Evolutionary conservation across 2,888 invertebrate genomes (phyloP), one percentile per base, ranked within the genome.

Genomic region (Schizaphis graminum): DNA sequence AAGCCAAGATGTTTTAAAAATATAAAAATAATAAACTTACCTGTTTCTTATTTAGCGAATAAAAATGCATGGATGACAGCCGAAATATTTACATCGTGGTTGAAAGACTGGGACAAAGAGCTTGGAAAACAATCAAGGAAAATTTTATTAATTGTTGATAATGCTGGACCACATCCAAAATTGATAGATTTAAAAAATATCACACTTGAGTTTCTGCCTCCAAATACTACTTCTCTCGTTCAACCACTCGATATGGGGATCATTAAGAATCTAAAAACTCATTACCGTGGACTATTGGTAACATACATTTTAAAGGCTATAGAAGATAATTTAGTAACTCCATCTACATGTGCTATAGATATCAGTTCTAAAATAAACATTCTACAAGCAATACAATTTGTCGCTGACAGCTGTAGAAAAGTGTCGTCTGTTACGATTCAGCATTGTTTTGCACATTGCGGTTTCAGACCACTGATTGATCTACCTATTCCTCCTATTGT

Each of bases 311-410:
- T 90, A 16, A 90, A 90, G n/a, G 89, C 89, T 90, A 67, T 90
- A 47, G 41, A 90, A 90, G 47, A 90, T 61, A 90, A 90, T 90
- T 90, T n/a, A 90, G 61, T 90, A 26, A 90, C 89, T 90, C 47
- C 61, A 67, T 67, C 44, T 90, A 90, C 89, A 67, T 67, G 89
- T 90, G 67, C 89, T 90, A 90, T 67, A 90, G 89, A 90, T 90
- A 90, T 67, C 41, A 84, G 84, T 84, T 84, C 61, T 90, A 90
- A 89, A 57, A 61, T 89, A 89, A 57, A 89, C 53, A 53, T 53
- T 53, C 53, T 89, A 89, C 61, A 89, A 56, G 89, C 67, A 67
- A 61, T 90, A 67, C 67, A 67, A 67, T 90, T 90, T 90, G 67
- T 35, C 35, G 21, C 41, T 84, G 41, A 41, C 8, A 84, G 84